phyloP scores from a whole-genome alignment of 2,888 invertebrate genomes.

The Lepidochrysops patricia region DNA sequence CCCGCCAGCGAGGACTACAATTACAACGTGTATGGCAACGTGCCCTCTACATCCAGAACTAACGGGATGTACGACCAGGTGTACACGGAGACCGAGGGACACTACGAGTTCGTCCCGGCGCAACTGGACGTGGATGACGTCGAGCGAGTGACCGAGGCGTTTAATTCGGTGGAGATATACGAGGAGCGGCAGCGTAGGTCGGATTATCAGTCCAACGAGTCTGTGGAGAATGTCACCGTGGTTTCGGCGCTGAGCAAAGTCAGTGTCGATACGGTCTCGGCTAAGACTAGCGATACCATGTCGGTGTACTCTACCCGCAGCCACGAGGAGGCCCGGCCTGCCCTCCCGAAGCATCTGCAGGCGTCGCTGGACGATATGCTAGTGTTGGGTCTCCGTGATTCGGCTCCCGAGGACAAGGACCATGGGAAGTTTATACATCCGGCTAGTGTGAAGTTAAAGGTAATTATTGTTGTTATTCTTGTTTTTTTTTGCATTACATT shows the following conservation, averaged over 20 bases:
- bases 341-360: slow-evolving; percentile 48
- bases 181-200: slow-evolving; percentile 47
- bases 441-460: slow-evolving; percentile 56
- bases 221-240: slow-evolving; percentile 74
- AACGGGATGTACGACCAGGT: slow-evolving; percentile 64
- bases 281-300: slow-evolving; percentile 68
- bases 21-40: slow-evolving; percentile 54
- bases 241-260: slow-evolving; percentile 53
- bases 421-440: slow-evolving; percentile 65
- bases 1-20: slow-evolving; percentile 58
- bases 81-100: slow-evolving; percentile 59
- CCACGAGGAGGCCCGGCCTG: slow-evolving; percentile 62
- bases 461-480: slow-evolving; percentile 30
- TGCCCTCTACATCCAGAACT: slow-evolving; percentile 44
- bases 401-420: slow-evolving; percentile 39
- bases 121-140: slow-evolving; percentile 47
- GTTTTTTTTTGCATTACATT: no score
- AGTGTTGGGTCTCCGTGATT: slow-evolving; percentile 54
- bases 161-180: slow-evolving; percentile 61
- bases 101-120: slow-evolving; percentile 54
- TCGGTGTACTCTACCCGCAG: slow-evolving; percentile 76
- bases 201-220: slow-evolving; percentile 55
- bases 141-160: slow-evolving; percentile 48
- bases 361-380: slow-evolving; percentile 77
- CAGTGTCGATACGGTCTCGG: slow-evolving; percentile 69